phyloP scores from a whole-genome alignment of 2,797 vertebrate species.

The Channa striata region DNA sequence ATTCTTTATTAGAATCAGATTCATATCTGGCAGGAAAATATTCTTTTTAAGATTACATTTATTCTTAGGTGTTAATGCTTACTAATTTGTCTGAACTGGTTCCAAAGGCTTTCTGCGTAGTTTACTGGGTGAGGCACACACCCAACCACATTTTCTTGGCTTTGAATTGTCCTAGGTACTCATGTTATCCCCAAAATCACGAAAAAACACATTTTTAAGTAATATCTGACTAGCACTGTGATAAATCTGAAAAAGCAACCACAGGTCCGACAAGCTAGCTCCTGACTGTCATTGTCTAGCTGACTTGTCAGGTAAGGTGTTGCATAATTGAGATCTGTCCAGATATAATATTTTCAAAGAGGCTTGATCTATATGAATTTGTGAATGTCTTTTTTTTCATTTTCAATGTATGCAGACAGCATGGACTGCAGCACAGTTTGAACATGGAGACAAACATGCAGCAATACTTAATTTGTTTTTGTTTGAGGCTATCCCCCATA shows the following conservation, averaged over 20 bases:
- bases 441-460: constrained; percentile 7
- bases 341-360: neutral
- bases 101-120: neutral
- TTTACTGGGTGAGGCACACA: neutral
- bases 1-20: constrained; percentile 5
- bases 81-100: neutral
- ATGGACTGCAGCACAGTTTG: constrained; percentile 10
- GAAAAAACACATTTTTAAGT: neutral
- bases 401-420: constrained; percentile 7
- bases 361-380: neutral
- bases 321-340: neutral
- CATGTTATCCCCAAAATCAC: neutral
- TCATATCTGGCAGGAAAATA: neutral
- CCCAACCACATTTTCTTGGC: neutral
- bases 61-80: constrained; percentile 1
- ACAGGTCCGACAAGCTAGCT: neutral
- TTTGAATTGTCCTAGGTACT: neutral
- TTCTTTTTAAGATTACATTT: constrained; percentile 4
- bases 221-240: neutral
- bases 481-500: neutral
- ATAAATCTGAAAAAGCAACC: neutral
- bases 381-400: constrained; percentile 4
- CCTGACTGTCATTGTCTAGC: neutral
- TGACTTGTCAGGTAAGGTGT: neutral
- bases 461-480: constrained; percentile 28